Evolutionary conservation across 2,888 invertebrate species (phyloP).

Genomic region (Norana najaformis): DNA sequence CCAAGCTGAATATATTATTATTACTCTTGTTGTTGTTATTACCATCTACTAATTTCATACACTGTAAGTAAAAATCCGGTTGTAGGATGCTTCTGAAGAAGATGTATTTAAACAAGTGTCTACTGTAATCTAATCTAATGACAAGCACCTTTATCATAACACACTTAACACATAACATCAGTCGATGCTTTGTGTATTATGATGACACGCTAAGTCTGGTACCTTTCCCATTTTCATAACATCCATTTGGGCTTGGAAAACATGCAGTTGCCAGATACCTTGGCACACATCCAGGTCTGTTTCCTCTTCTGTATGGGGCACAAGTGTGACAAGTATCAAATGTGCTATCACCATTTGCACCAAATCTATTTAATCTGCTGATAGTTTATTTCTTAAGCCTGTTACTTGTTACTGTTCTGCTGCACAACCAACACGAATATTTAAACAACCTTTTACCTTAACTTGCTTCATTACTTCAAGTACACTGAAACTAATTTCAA

Average conservation of each 20-base stretch:
- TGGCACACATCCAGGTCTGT: not conserved
- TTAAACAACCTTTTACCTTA: not conserved
- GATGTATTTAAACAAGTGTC: too few relatives aligned
- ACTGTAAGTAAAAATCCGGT: not conserved
- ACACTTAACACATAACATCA: too few relatives aligned
- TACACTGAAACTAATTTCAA: not conserved
- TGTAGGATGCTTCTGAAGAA: too few relatives aligned
- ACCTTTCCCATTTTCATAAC: not conserved
- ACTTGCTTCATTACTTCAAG: not conserved
- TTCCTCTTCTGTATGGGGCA: not conserved
- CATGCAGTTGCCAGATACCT: not conserved
- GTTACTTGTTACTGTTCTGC: not conserved
- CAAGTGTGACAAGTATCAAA: not conserved
- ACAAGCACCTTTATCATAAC: too few relatives aligned
- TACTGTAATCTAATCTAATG: too few relatives aligned
- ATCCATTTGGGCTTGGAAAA: not conserved
- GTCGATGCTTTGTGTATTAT: too few relatives aligned
- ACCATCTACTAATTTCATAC: not conserved
- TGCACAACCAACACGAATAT: not conserved
- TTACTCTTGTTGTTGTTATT: not conserved
- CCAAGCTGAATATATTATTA: not conserved
- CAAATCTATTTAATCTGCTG: not conserved
- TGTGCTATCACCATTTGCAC: not conserved
- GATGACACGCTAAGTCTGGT: too few relatives aligned
- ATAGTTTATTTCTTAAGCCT: not conserved